Evolutionary conservation across 1,140 invertebrate species (phyloP).

Genomic region (Penaeus japonicus): DNA sequence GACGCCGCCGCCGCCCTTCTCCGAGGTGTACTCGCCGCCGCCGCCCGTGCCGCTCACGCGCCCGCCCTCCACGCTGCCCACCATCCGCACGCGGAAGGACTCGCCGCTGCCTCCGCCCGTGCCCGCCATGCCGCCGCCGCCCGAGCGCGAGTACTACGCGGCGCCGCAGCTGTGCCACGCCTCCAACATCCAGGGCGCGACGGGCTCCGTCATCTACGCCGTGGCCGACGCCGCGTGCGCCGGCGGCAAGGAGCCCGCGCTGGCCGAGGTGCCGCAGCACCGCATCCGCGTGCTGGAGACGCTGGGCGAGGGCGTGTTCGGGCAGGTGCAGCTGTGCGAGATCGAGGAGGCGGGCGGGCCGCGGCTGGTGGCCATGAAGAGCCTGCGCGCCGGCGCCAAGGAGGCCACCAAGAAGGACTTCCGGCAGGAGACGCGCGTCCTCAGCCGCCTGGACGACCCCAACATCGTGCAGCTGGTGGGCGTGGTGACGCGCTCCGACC

Average conservation of each 20-base stretch:
- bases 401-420: constrained; percentile 67
- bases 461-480: constrained; percentile 60
- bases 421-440: constrained; percentile 65
- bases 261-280: constrained; percentile 77
- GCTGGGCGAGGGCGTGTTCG: constrained; percentile 80
- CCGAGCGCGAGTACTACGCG: constrained; percentile 45
- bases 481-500: constrained; percentile 55
- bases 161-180: constrained; percentile 51
- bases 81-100: constrained; percentile 16
- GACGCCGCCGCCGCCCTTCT: constrained; percentile 73
- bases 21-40: constrained; percentile 62
- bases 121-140: constrained; percentile 39
- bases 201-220: constrained; percentile 66
- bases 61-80: constrained; percentile 55
- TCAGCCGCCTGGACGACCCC: constrained; percentile 67
- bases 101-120: constrained; percentile 32
- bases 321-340: constrained; percentile 69
- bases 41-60: constrained; percentile 59
- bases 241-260: constrained; percentile 58
- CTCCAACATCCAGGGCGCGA: constrained; percentile 65
- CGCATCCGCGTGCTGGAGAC: constrained; percentile 80
- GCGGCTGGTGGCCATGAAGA: constrained; percentile 66
- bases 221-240: constrained; percentile 62
- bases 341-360: constrained; percentile 60
- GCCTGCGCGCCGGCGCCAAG: constrained; percentile 64